These are phyloP conservation scores for Archips crataeganus DNA, from an alignment of 2,888 invertebrate genomes.

Conservation along the genomic window DNA sequence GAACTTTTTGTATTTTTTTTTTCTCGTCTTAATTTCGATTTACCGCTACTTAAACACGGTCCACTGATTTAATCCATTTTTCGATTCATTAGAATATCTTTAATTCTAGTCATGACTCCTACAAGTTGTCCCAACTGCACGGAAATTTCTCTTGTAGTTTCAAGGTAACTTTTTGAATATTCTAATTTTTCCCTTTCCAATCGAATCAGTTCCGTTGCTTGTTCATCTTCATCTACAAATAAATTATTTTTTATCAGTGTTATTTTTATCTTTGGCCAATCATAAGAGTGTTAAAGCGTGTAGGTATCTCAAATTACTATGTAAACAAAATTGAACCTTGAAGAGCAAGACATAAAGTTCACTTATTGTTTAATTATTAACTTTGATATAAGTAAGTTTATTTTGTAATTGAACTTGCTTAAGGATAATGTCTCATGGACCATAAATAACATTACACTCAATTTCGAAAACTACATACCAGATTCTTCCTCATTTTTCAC, in stretches of 20 bases:
- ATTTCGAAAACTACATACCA: conserved; percentile 46
- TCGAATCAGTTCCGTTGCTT: conserved; percentile 57
- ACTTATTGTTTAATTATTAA: too few relatives aligned
- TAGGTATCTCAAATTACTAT: too few relatives aligned
- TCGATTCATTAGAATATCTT: conserved; percentile 59
- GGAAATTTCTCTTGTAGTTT: conserved; percentile 58
- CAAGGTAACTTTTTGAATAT: conserved; percentile 53
- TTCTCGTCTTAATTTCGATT: neutral
- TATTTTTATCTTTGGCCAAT: too few relatives aligned
- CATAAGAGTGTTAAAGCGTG: too few relatives aligned
- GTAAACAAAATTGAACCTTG: too few relatives aligned
- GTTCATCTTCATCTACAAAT: conserved; percentile 56
- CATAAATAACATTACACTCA: too few relatives aligned
- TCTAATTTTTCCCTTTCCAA: conserved; percentile 62
- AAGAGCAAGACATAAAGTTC: too few relatives aligned
- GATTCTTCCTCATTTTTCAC: conserved; percentile 43
- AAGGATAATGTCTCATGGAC: too few relatives aligned
- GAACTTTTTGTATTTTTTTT: conserved; percentile 44
- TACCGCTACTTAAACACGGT: neutral
- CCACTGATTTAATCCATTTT: conserved; percentile 41
- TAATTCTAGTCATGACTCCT: conserved; percentile 62
- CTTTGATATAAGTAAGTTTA: too few relatives aligned
- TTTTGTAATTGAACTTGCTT: too few relatives aligned
- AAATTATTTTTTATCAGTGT: neutral
- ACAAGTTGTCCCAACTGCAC: conserved; percentile 59